Conservation (phyloP, 2,888 invertebrate species). For the Oconnorella tubifera region DNA sequence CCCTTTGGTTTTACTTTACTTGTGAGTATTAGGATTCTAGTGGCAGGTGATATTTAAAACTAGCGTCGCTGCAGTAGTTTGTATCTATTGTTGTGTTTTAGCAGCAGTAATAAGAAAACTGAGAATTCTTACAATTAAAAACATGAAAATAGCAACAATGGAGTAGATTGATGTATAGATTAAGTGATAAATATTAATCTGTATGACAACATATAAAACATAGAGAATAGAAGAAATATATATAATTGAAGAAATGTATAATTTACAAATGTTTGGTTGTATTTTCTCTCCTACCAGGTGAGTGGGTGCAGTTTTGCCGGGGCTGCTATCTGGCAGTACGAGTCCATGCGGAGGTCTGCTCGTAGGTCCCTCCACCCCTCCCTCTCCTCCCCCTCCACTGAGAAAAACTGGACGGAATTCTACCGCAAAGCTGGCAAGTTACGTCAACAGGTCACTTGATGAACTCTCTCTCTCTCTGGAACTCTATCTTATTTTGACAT, state of each 20-base stretch:
- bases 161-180: no score
- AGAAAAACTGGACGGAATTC: not conserved
- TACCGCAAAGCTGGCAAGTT: not conserved
- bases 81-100: not conserved
- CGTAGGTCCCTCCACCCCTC: not conserved
- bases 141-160: no score
- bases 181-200: no score
- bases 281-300: slow-evolving; percentile 28
- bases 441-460: not conserved
- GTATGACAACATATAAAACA: no score
- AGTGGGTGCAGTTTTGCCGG: slow-evolving; percentile 64
- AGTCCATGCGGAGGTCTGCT: slow-evolving; percentile 59
- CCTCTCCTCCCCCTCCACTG: not conserved
- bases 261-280: not conserved
- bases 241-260: not conserved
- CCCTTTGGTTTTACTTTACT: slow-evolving; percentile 24
- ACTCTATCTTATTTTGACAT: no score
- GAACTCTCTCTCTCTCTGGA: no score
- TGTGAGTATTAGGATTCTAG: slow-evolving; percentile 24
- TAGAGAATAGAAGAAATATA: no score
- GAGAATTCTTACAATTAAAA: no score
- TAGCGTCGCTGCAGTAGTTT: not conserved
- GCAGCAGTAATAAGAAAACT: not conserved
- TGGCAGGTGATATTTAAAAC: not conserved
- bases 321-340: slow-evolving; percentile 85